phyloP scores from a whole-genome alignment of 2,797 vertebrate genomes.

The Ctenopoma multispine region DNA sequence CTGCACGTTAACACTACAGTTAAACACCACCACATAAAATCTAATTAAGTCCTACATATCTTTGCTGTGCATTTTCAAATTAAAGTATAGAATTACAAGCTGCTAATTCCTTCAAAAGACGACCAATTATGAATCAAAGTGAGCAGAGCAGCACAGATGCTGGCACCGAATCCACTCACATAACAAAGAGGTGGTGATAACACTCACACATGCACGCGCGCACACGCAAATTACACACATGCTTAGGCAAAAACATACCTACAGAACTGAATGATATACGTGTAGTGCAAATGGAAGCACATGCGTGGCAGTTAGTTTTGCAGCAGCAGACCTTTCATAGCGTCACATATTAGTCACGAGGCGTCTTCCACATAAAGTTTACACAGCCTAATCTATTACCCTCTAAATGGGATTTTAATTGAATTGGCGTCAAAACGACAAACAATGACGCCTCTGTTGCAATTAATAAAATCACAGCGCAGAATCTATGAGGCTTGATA shows the following conservation, averaged over 20 bases:
- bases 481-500: slow-evolving; percentile 99
- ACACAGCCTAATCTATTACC: slow-evolving; percentile 89
- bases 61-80: slow-evolving; percentile 58
- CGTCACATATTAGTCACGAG: slow-evolving; percentile 80
- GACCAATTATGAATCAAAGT: slow-evolving; percentile 74
- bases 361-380: slow-evolving; percentile 83
- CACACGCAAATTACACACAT: background rate
- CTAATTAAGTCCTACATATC: slow-evolving; percentile 48
- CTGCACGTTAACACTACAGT: slow-evolving; percentile 24
- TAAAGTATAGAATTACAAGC: slow-evolving; percentile 70
- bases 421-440: slow-evolving; percentile 98
- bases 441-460: slow-evolving; percentile 98
- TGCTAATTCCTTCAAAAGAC: slow-evolving; percentile 75
- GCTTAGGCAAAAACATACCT: slow-evolving; percentile 42
- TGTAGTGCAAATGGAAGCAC: background rate
- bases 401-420: slow-evolving; percentile 97
- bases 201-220: slow-evolving; percentile 10
- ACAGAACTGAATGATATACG: slow-evolving; percentile 41
- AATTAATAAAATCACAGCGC: slow-evolving; percentile 99
- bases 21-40: slow-evolving; percentile 31
- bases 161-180: slow-evolving; percentile 63
- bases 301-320: slow-evolving; percentile 39
- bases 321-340: slow-evolving; percentile 62
- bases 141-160: slow-evolving; percentile 64
- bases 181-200: slow-evolving; percentile 69